These are phyloP conservation scores for Bambusicola thoracicus DNA, from an alignment of 2,113 vertebrate genomes.

Conservation along the genomic window DNA sequence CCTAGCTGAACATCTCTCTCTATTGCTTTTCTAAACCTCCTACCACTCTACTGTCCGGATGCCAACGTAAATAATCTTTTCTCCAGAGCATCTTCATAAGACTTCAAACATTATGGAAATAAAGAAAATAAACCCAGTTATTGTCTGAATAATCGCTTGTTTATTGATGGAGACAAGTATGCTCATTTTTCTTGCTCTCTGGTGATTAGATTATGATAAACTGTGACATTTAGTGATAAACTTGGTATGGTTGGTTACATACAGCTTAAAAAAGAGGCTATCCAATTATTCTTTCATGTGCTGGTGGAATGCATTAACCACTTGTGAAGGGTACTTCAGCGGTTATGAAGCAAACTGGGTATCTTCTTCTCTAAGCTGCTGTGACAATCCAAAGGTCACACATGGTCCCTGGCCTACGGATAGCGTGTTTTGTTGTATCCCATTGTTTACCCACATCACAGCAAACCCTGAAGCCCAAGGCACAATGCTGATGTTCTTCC, in stretches of 20 bases:
- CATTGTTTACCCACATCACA: not conserved
- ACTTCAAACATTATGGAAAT: conserved; percentile 49
- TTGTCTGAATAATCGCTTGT: conserved; percentile 63
- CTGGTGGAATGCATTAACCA: conserved; percentile 26
- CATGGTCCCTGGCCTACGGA: not conserved
- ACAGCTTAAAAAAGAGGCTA: conserved; percentile 35
- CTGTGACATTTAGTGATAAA: conserved; percentile 67
- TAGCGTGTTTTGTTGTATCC: not conserved
- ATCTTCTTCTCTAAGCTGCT: not conserved
- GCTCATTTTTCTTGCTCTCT: conserved; percentile 49
- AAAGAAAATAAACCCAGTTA: conserved; percentile 66
- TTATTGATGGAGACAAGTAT: conserved; percentile 66
- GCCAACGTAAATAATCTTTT: conserved; percentile 55
- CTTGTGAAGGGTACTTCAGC: conserved; percentile 14
- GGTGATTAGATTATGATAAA: conserved; percentile 69
- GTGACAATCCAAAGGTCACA: conserved; percentile 9
- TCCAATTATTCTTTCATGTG: conserved; percentile 46
- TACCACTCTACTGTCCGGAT: not conserved
- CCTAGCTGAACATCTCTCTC: conserved; percentile 36
- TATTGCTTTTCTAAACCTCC: conserved; percentile 4
- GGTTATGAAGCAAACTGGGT: not conserved
- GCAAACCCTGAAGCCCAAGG: not conserved
- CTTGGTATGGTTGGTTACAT: conserved; percentile 58
- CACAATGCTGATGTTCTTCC: not conserved
- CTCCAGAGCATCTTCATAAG: conserved; percentile 41